Conservation (phyloP, 2,888 invertebrate genomes). For the Cosmia pyralina region DNA sequence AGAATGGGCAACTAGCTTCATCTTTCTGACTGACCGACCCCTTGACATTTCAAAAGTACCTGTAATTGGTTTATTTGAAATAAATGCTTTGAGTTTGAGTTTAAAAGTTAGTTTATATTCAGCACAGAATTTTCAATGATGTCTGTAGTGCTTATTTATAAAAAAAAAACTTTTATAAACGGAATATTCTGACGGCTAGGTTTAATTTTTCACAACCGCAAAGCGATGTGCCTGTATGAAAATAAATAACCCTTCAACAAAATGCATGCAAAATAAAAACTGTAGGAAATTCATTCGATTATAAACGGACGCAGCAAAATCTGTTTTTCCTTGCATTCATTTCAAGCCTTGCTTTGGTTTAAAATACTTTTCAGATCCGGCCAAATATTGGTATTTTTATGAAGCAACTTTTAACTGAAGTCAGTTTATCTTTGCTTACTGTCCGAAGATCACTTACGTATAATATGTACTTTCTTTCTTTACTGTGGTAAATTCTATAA, state of each 20-base stretch:
- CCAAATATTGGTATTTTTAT: not conserved
- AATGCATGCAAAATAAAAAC: constrained; percentile 7
- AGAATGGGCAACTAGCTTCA: too few relatives aligned
- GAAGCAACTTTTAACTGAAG: not conserved
- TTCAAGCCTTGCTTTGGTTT: not conserved
- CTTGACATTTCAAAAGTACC: too few relatives aligned
- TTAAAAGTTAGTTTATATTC: not conserved
- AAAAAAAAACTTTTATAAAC: not conserved
- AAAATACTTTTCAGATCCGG: not conserved
- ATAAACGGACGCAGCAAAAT: not conserved
- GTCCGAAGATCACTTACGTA: too few relatives aligned
- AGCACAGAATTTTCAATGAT: not conserved
- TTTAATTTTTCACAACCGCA: not conserved
- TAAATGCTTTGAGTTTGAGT: too few relatives aligned
- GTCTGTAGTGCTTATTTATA: not conserved
- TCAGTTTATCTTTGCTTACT: too few relatives aligned
- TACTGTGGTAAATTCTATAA: too few relatives aligned
- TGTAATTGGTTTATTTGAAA: too few relatives aligned
- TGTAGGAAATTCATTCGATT: too few relatives aligned
- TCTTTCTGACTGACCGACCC: too few relatives aligned
- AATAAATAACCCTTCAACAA: constrained; percentile 1
- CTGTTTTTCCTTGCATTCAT: not conserved
- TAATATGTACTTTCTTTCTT: too few relatives aligned
- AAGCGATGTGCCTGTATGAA: not conserved
- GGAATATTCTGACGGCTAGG: not conserved